These are phyloP conservation scores for Heliconius ismenius DNA, from an alignment of 2,888 invertebrate genomes.

Conservation along the genomic window DNA sequence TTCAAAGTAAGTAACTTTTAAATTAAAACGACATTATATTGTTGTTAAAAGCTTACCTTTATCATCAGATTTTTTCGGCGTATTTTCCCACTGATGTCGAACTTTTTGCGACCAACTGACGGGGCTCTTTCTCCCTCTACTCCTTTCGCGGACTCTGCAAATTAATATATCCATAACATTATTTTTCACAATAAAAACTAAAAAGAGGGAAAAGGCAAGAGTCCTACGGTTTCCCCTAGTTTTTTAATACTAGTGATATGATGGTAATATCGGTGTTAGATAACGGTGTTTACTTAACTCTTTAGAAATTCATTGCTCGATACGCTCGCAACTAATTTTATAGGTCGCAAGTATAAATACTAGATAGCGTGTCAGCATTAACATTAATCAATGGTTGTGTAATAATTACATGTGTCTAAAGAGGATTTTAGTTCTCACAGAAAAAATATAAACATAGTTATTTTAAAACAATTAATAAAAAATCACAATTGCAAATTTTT, in stretches of 20 bases:
- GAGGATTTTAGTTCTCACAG: background rate
- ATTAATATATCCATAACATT: slow-evolving; percentile 53
- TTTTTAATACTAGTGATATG: slow-evolving; percentile 54
- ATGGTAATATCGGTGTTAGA: slow-evolving; percentile 58
- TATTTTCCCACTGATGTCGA: slow-evolving; percentile 83
- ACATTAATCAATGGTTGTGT: slow-evolving; percentile 6
- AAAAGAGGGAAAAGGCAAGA: background rate
- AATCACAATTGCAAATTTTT: background rate
- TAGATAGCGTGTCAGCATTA: slow-evolving; percentile 26
- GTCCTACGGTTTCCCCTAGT: slow-evolving; percentile 46
- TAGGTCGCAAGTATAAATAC: slow-evolving; percentile 45
- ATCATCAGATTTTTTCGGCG: slow-evolving; percentile 67
- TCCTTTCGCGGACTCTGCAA: slow-evolving; percentile 80
- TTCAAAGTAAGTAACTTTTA: too few species aligned
- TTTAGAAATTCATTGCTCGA: slow-evolving; percentile 56
- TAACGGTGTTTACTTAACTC: slow-evolving; percentile 69
- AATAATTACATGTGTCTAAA: slow-evolving; percentile 5
- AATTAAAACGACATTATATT: too few species aligned
- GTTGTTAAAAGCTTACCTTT: slow-evolving; percentile 58
- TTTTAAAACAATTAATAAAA: background rate
- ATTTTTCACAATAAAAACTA: slow-evolving; percentile 7
- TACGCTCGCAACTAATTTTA: slow-evolving; percentile 44
- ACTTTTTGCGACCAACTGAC: slow-evolving; percentile 85
- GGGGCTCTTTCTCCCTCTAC: slow-evolving; percentile 78
- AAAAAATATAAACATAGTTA: background rate